Evolutionary conservation across 2,113 vertebrate species (phyloP).

Genomic region (Cnemophilus loriae): DNA sequence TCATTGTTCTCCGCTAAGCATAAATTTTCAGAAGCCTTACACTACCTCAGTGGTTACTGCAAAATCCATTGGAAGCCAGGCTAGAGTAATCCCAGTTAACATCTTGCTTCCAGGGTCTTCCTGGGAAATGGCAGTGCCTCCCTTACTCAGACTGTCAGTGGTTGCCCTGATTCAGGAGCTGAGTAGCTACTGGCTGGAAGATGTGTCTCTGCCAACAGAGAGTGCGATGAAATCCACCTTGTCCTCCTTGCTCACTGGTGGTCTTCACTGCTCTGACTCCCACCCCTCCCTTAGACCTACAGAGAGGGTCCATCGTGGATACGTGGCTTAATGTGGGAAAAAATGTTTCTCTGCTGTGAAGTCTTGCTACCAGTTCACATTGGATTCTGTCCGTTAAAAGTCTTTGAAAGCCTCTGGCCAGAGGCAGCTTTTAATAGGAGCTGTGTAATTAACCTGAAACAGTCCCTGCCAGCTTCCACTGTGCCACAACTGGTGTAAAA

Average conservation of each 20-base stretch:
- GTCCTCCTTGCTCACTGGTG: background rate
- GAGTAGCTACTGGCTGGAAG: background rate
- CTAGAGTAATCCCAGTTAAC: background rate
- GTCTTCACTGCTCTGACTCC: background rate
- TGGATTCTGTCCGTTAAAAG: background rate
- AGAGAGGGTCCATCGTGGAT: background rate
- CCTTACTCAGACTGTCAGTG: background rate
- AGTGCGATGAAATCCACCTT: background rate
- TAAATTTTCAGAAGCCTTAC: background rate
- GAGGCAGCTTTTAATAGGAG: background rate
- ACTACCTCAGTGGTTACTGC: background rate
- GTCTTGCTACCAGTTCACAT: background rate
- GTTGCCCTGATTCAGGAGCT: background rate
- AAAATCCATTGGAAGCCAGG: background rate
- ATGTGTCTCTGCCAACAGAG: background rate
- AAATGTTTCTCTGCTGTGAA: background rate
- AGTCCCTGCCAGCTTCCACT: background rate
- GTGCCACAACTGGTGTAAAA: background rate
- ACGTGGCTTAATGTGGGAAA: background rate
- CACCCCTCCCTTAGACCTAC: background rate
- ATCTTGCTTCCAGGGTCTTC: background rate
- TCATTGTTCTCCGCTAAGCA: fast-evolving
- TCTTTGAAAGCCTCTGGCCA: background rate
- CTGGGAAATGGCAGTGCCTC: background rate
- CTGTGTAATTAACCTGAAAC: background rate